Evolutionary conservation across 1,140 invertebrate species (phyloP).

Genomic region (Contarinia nasturtii): DNA sequence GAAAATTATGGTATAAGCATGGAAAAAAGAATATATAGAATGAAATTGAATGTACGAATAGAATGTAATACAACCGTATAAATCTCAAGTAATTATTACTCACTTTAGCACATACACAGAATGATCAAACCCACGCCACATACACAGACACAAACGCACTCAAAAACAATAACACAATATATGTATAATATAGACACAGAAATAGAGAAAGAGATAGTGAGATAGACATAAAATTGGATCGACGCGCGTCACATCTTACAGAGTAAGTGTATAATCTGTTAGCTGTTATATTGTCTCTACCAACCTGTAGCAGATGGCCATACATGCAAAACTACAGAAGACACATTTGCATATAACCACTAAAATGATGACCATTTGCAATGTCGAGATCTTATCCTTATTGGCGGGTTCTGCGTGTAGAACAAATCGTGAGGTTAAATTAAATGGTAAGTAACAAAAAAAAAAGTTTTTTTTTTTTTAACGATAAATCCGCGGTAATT

Average conservation of each 20-base stretch:
- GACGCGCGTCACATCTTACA: constrained; percentile 9
- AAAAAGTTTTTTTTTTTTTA: not conserved
- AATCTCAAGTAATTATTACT: not conserved
- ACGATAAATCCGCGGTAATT: no score
- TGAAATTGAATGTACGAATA: not conserved
- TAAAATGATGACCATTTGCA: constrained; percentile 79
- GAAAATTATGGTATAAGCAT: no score
- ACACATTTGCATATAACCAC: constrained; percentile 77
- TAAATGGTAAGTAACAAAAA: constrained; percentile 13
- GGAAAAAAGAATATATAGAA: not conserved
- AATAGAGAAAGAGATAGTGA: not conserved
- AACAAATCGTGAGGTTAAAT: constrained; percentile 2
- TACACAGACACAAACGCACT: no score
- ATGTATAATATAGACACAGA: constrained; percentile 4
- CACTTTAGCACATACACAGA: no score
- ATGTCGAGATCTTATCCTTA: constrained; percentile 66
- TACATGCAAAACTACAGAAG: constrained; percentile 85
- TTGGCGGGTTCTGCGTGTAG: constrained; percentile 35
- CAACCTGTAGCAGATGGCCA: constrained; percentile 92
- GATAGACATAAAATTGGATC: constrained; percentile 1
- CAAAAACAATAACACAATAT: not conserved
- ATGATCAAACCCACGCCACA: no score
- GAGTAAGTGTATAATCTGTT: no score
- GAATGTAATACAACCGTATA: not conserved
- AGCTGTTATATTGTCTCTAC: constrained; percentile 23